Evolutionary conservation across 64 coral and sea anemone species (phyloP).

Genomic region (Orbicella faveolata): DNA sequence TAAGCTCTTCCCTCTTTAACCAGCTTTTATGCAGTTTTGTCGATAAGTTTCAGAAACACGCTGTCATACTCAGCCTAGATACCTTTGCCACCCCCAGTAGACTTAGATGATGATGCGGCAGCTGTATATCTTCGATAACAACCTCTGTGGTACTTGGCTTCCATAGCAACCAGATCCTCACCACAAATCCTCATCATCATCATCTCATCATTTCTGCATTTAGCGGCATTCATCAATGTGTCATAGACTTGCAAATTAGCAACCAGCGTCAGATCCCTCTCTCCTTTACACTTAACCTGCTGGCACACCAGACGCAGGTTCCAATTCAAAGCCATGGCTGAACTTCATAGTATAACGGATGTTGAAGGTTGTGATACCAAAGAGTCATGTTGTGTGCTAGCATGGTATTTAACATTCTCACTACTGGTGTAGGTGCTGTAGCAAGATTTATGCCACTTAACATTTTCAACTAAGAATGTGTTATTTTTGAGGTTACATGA

Average conservation of each 20-base stretch:
- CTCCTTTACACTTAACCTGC: slow-evolving; percentile 17
- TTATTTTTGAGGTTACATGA: slow-evolving; percentile 24
- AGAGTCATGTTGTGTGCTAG: slow-evolving; percentile 16
- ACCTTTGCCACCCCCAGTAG: not conserved
- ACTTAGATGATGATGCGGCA: not conserved
- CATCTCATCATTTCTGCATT: slow-evolving; percentile 1
- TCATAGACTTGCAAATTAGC: slow-evolving; percentile 10
- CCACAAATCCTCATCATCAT: slow-evolving; percentile 31
- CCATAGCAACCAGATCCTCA: slow-evolving; percentile 31
- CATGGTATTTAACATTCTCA: slow-evolving; percentile 41
- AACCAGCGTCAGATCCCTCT: slow-evolving; percentile 9
- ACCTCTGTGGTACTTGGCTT: slow-evolving; percentile 29
- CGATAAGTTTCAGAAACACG: slow-evolving; percentile 14
- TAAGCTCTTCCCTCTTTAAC: slow-evolving; percentile 33
- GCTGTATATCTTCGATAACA: slow-evolving; percentile 34
- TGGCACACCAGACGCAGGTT: slow-evolving; percentile 26
- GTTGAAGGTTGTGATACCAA: not conserved
- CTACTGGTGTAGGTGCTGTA: slow-evolving; percentile 41
- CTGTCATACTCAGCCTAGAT: slow-evolving; percentile 3
- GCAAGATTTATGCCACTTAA: slow-evolving; percentile 49
- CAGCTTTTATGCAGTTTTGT: slow-evolving; percentile 30
- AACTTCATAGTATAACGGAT: not conserved
- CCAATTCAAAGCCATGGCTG: slow-evolving; percentile 3
- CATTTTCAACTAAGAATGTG: not conserved
- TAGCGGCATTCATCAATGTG: slow-evolving; percentile 37